Evolutionary conservation across 2,888 invertebrate genomes (phyloP), one percentile per base, ranked within the genome.

Genomic region (Chrysina gloriosa): DNA sequence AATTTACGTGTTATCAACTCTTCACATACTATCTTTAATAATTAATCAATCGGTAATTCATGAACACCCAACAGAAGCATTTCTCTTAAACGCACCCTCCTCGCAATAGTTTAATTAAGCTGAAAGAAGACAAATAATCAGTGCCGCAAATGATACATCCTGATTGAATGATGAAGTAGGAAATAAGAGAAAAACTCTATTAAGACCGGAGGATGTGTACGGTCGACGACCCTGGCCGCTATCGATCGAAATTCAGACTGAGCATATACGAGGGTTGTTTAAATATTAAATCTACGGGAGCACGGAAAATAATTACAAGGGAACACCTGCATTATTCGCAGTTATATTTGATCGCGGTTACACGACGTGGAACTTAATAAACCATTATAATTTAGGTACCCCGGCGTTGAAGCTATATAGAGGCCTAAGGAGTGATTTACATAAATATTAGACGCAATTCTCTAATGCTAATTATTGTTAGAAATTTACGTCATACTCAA

Each of bases 151-250:
- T 50, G 48, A 50, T 56, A 45, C 56, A 39, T 56, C 65, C 56
- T 65, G 27, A 65, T 63, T 56, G 48, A 67, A 67, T 45, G 61
- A 52, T 47, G 58, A 25, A 29, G 48, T 63, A 63, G 58, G 69
- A 67, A 69, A 50, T 63, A 67, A 70, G 69, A 67, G 70, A 72
- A 58, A 72, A 69, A 67, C 69, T 70, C 69, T 67, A 70, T 65
- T 70, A 68, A 69, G 68, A 42, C 67, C 63, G 56, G 65, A 56
- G 70, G 65, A 70, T 61, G 68, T 36, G 61, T 68, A 56, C 71
- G 72, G 72, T 73, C 72, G 72, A 69, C 72, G 72, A 73, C 72
- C 72, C 71, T 66, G 67, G 70, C 67, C 63, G 65, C 63, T 70
- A 73, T 73, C 71, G 72, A 73, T 73, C 72, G 69, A 67, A 67